Evolutionary conservation across 2,797 vertebrate genomes (phyloP), one percentile per base, ranked within the genome.

Genomic region (Protosalanx chinensis): DNA sequence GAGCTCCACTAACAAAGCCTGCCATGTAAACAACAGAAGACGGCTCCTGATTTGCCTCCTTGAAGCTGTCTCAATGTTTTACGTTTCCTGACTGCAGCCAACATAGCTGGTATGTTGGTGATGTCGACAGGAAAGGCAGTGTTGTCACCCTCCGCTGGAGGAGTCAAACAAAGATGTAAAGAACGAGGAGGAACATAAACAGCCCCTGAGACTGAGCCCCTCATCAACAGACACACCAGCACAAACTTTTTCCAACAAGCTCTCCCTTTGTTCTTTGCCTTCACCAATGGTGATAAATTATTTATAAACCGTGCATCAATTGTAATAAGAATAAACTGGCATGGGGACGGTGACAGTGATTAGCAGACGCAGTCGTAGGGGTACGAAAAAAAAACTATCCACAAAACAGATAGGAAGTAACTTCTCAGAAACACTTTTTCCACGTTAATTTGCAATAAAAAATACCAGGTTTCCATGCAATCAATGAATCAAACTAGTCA

Each of bases 151-250:
- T 82, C 73, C 1, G 1, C 58, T 56, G 4, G 58, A 81, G 63
- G 76, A 72, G 33, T 67, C 72, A 76, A 84, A 82, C 77, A 37
- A 80, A 62, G 76, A 80, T 77, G 80, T 76, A 79, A 74, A 83
- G 62, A 66, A 63, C 70, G 75, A 71, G 1, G 13, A 62, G 46
- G 49, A 57, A 64, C 79, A 78, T 71, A 56, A 72, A 73, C 70
- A 65, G 65, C 13, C 56, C 29, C 49, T 57, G 53, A 57, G 68
- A 20, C 27, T n/a, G 20, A 46, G 41, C 41, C 16, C 51, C 63
- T 72, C 35, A 66, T 72, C 64, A 66, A 33, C 66, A 41, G 46
- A 33, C 68, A 41, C 53, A 75, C 72, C 76, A 64, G 16, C 29
- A 63, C 18, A 72, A 71, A 70, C 33, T 62, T 73, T 71, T 30